phyloP scores from a whole-genome alignment of 2,113 vertebrate species.

The Percopsis transmontana region DNA sequence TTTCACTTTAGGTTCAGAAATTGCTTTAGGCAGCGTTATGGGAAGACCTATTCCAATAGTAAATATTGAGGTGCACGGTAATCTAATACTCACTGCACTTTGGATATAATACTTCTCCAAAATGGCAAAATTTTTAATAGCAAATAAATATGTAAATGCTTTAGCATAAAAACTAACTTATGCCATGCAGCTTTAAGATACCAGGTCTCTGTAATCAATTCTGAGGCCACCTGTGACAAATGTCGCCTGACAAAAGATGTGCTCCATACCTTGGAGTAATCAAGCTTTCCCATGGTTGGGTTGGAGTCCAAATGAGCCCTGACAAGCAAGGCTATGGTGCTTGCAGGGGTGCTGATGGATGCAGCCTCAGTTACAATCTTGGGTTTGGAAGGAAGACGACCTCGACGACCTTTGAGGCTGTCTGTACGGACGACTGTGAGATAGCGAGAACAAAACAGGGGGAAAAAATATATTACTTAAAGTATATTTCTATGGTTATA shows the following conservation, averaged over 20 bases:
- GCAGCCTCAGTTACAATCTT: constrained; percentile 77
- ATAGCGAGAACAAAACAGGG: constrained; percentile 14
- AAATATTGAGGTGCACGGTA: too few relatives aligned
- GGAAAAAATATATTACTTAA: background rate
- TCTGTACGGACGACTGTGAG: constrained; percentile 90
- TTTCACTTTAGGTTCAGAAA: too few relatives aligned
- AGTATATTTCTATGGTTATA: constrained; percentile 14
- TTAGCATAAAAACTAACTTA: background rate
- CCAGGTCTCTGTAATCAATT: background rate
- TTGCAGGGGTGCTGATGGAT: constrained; percentile 73
- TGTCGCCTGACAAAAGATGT: constrained; percentile 5
- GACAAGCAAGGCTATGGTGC: constrained; percentile 88
- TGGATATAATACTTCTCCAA: too few relatives aligned
- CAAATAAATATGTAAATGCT: background rate
- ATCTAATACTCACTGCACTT: too few relatives aligned
- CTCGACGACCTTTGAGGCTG: constrained; percentile 90
- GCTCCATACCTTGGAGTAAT: constrained; percentile 89
- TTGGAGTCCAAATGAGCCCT: constrained; percentile 87
- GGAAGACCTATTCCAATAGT: too few relatives aligned
- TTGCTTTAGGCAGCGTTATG: too few relatives aligned
- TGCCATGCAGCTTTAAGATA: background rate
- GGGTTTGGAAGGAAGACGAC: constrained; percentile 91
- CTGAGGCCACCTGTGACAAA: background rate
- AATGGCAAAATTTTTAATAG: background rate
- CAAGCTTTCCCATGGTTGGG: constrained; percentile 84